Base-by-base conservation (phyloP, 2,888 invertebrate species). In the Buathra laborator region DNA sequence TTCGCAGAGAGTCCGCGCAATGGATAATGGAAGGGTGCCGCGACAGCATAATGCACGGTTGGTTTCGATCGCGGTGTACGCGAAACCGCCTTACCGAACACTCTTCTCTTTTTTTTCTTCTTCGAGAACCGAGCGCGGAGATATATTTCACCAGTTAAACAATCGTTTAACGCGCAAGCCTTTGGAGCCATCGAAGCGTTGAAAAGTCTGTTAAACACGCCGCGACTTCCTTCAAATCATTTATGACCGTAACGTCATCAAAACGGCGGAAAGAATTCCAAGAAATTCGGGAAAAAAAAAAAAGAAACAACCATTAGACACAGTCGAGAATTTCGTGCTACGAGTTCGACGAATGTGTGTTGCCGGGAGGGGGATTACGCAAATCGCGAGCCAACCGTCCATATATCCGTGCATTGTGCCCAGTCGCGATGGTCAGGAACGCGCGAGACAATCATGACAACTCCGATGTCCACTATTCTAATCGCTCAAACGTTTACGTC, bases 321-420 rank as follows among this genome's bases (percentile, higher is more conserved):
- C 66, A 43, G 64, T n/a, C n/a, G 51, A 24, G 37, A 48, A 12
- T 32, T 59, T 43, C 32, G 16, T 43, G n/a, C 53, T 37, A 4
- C 7, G 51, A 16, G 44, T 77, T 64, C 56, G 48, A 51, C 81
- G 64, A 53, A 59, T 77, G 78, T 46, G 56, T 74, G 56, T 75
- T 67, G 66, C 6, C 32, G 56, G 32, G 68, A 37, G 37, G 56
- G 5, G 56, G 89, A 92, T 91, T 90, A 88, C 87, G 86, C 81
- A 88, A 89, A 89, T 90, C 88, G 86, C 86, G 87, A 83, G 83
- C 74, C 91, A 91, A 88, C 91, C 89, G 88, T 89, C 91, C 91
- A 87, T 91, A 86, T 72, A 91, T 92, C 90, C 91, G 90, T 83
- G 87, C 89, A 91, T 91, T 91, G 91, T 91, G 37, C 14, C 37